Evolutionary conservation across 2,888 invertebrate genomes (phyloP).

Genomic region (Teleogryllus oceanicus): DNA sequence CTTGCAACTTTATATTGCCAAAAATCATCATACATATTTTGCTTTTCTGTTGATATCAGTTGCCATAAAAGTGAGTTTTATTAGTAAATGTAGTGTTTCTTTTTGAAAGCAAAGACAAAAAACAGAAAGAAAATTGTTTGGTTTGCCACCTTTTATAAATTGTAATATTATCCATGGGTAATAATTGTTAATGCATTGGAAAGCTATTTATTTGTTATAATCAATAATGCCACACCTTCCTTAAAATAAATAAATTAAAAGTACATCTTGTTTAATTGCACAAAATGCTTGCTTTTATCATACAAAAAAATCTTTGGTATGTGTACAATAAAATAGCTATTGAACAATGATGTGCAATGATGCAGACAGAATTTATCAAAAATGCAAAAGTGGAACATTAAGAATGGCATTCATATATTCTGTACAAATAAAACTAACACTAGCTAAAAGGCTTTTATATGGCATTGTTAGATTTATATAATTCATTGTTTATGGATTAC

Average conservation of each 20-base stretch:
- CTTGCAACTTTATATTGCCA: no score
- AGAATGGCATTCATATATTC: neutral
- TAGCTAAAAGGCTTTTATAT: neutral
- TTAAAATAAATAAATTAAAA: slow-evolving; percentile 1
- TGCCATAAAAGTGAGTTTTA: no score
- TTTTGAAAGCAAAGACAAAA: no score
- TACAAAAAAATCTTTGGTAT: slow-evolving; percentile 36
- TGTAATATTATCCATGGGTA: no score
- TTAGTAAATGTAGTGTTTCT: no score
- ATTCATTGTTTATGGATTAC: no score
- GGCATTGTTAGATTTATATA: neutral
- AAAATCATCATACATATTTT: no score
- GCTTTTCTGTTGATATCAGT: no score
- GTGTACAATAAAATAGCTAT: slow-evolving; percentile 35
- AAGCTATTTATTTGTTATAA: neutral
- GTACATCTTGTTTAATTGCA: neutral
- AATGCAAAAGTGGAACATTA: slow-evolving; percentile 10
- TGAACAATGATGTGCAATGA: neutral
- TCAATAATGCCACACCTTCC: neutral
- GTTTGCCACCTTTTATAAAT: no score
- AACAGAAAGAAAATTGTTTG: no score
- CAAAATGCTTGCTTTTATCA: slow-evolving; percentile 31
- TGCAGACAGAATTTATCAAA: slow-evolving; percentile 26
- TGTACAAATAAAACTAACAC: slow-evolving; percentile 1
- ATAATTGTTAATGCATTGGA: no score